Base-by-base conservation (phyloP, 2,888 invertebrate genomes). In the Eremobia ochroleuca region DNA sequence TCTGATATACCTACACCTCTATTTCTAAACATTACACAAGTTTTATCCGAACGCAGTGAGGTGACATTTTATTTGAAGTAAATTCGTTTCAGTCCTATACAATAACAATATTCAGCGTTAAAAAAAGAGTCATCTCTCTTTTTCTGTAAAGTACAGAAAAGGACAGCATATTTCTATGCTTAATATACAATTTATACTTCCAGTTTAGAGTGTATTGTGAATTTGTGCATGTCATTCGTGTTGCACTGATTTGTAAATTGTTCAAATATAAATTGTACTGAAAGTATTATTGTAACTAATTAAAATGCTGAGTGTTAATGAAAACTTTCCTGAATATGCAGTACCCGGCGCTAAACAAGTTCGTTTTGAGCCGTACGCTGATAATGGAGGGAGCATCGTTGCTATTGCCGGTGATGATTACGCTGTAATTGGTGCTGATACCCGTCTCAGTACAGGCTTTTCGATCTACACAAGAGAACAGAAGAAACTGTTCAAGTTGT, bases 361-460 rank as follows among this genome's bases (percentile, higher is more conserved):
- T 58, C 94, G 94, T 65, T 97, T 97, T 85, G 97, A 96, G 82
- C 97, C 97, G 4, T 97, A 97, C 88, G 96, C 97, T 18, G 97
- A 97, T 87, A 97, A 97, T 88, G 97, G 97, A 91, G 99, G 99
- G 90, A 99, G 99, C 92, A 98, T 99, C 76, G 98, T 99, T 69
- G 99, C 99, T 40, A 98, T 99, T 90, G 99, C 99, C 92, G 99
- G 99, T 40, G 98, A 99, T 64, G 99, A 99, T 94, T 99, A 98
- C 94, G 99, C 98, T 31, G 98, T 99, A 40, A 98, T 99, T 92
- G 99, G 99, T 9, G 99, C 99, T 0, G 99, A 99, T 93, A 99
- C 99, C 0, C 98, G 99, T 87, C 97, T 99, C 62, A 99, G 98
- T 94, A 97, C 98, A 81, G 99, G 99, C 0, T 99, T 98, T 94